Evolutionary conservation across 1,140 invertebrate species (phyloP), one percentile per base, ranked within the genome.

Genomic region (Diprion similis): DNA sequence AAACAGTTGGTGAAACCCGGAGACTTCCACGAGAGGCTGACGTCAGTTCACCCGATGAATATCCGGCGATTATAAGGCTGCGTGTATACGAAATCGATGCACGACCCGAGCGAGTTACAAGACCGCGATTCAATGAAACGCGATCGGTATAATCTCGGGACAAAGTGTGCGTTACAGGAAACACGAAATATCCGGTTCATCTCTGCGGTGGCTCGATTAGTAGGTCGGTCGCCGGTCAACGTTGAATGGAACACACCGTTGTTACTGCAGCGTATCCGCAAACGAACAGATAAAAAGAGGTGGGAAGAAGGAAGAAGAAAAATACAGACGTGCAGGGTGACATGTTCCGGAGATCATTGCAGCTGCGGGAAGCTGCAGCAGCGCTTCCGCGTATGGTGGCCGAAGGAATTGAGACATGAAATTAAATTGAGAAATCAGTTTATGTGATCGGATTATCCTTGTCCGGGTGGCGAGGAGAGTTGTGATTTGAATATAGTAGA

Each of bases 121-220:
- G 51, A 59, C n/a, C 51, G 24, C 24, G 51, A 59, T 59, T 59
- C n/a, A 59, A 59, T 17, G 51, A 59, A 59, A 59, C 51, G 8
- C 51, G 51, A 17, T 59, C 11, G 11, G 11, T 13, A 13, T 59
- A 59, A 59, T 59, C 51, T 59, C 9, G 51, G 51, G 51, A 59
- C 51, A 59, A 59, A 59, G 51, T 59, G n/a, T 59, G 51, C 51
- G 51, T 59, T 59, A 10, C 51, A 59, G 51, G 51, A 59, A 59
- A 59, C 51, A 59, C n/a, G 51, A 15, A 17, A 59, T 59, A 59
- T 9, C 51, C 51, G 51, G 51, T 59, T 37, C 51, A 59, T 59
- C 51, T 59, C 51, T 59, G 51, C 51, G 51, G 51, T 37, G 24
- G 51, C 51, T 59, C 51, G 51, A 59, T 59, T 59, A 6, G 51